Base-by-base conservation (phyloP, 1,140 invertebrate genomes). In the Drosophila jambulina region DNA sequence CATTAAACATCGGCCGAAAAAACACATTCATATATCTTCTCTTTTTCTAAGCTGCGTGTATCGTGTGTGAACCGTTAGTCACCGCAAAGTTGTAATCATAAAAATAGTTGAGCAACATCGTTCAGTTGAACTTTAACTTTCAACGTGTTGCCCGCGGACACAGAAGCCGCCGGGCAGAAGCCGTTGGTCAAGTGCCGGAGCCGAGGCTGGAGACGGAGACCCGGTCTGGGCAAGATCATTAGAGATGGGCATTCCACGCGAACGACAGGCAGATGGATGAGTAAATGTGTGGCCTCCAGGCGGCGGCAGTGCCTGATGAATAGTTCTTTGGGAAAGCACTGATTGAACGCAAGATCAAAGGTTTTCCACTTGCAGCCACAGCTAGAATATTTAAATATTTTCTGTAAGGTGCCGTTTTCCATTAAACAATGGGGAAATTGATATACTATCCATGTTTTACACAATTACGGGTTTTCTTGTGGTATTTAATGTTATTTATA, bases 91-190 rank as follows among this genome's bases (percentile, higher is more conserved):
- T 71, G 70, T 84, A 88, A 87, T 84, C 68, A 88, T 88, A 88
- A 84, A 85, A 87, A 88, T 88, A 88, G 65, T 69, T 87, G 69
- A 80, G 82, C 77, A 79, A 86, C 82, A 70, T 67, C 69, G 63
- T 75, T 75, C 62, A 76, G 75, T 82, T 86, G 82, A 88, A 87
- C 84, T 88, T 87, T 87, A 88, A 80, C 84, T 88, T 88, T 88
- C 46, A 79, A 40, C 60, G 67, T 21, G 27, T 58, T 34, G 56
- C 45, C 40, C 62, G 59, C 53, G 53, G 53, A 38, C 23, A 60
- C 53, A 75, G 51, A 71, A 74, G 74, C 29, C 38, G 56, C 29
- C 68, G 27, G 43, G 71, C 75, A 60, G 56, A 68, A 72, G 69
- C 70, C 54, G 70, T 72, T 72, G 70, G 70, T 72, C 70, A 59